These are phyloP conservation scores for Cossypha dichroa DNA, from an alignment of 2,797 vertebrate species.

Conservation along the genomic window DNA sequence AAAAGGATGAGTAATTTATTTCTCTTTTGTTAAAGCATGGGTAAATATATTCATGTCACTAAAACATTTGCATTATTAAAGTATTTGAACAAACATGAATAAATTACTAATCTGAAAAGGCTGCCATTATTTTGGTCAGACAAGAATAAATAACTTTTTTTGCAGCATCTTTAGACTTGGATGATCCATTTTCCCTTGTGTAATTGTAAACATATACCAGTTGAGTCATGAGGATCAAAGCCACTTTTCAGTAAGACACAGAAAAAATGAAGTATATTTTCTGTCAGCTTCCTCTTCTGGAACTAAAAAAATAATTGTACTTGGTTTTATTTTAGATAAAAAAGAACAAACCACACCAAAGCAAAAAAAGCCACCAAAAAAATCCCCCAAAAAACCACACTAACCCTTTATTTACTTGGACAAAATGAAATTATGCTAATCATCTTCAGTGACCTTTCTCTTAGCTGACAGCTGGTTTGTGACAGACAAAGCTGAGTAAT, in stretches of 20 bases:
- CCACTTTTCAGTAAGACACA: background rate
- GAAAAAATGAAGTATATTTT: background rate
- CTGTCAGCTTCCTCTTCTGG: background rate
- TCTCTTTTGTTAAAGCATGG: background rate
- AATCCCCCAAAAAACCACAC: background rate
- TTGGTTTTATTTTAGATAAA: background rate
- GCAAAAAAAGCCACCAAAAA: background rate
- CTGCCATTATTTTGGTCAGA: background rate
- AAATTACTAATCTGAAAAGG: background rate
- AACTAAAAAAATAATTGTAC: background rate
- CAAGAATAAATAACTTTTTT: background rate
- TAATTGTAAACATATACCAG: background rate
- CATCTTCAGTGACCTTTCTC: background rate
- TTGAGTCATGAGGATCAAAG: conserved; percentile 18
- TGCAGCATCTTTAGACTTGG: background rate
- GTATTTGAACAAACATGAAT: background rate
- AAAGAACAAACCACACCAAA: background rate
- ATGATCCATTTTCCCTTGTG: background rate
- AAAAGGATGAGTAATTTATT: background rate
- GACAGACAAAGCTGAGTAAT: background rate
- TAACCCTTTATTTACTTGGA: background rate
- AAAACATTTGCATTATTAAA: conserved; percentile 30
- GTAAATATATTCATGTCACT: background rate
- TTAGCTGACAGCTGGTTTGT: background rate
- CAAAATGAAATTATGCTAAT: background rate